These are phyloP conservation scores for Caenorhabditis angaria DNA, from an alignment of 2,888 invertebrate species.

Conservation along the genomic window DNA sequence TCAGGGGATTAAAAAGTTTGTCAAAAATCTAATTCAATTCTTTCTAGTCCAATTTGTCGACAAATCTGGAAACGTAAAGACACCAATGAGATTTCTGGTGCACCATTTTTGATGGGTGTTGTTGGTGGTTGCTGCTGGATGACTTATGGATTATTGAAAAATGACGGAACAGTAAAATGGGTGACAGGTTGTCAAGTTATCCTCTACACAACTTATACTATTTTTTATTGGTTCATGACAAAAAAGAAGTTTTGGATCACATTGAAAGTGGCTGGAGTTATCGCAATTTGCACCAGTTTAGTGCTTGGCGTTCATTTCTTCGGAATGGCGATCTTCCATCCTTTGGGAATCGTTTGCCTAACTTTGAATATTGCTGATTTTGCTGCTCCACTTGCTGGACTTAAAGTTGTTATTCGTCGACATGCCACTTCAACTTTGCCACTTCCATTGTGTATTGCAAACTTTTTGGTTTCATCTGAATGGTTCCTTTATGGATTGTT, in stretches of 20 bases:
- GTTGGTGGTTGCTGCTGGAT: conserved; percentile 71
- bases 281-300: conserved; percentile 57
- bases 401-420: conserved; percentile 82
- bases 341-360: conserved; percentile 79
- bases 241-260: conserved; percentile 71
- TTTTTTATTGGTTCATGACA: conserved; percentile 71
- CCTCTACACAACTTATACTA: conserved; percentile 66
- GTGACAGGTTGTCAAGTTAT: conserved; percentile 69
- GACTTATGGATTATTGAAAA: conserved; percentile 68
- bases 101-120: conserved; percentile 71
- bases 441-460: conserved; percentile 87
- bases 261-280: conserved; percentile 63
- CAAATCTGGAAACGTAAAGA: conserved; percentile 72
- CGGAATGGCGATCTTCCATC: conserved; percentile 69
- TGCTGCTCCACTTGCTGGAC: conserved; percentile 83
- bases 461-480: conserved; percentile 83
- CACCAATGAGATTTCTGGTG: conserved; percentile 70
- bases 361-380: conserved; percentile 83
- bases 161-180: conserved; percentile 66
- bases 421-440: conserved; percentile 88
- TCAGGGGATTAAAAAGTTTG: background rate
- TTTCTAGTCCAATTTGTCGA: conserved; percentile 70
- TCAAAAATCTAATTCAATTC: background rate
- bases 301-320: conserved; percentile 63
- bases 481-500: conserved; percentile 87